Percentiles rank a stretch among this genome's conserved stretches.
These are phyloP conservation scores for Catagonus wagneri DNA, from an alignment of 2,113 vertebrate species.

Conservation along the genomic window DNA sequence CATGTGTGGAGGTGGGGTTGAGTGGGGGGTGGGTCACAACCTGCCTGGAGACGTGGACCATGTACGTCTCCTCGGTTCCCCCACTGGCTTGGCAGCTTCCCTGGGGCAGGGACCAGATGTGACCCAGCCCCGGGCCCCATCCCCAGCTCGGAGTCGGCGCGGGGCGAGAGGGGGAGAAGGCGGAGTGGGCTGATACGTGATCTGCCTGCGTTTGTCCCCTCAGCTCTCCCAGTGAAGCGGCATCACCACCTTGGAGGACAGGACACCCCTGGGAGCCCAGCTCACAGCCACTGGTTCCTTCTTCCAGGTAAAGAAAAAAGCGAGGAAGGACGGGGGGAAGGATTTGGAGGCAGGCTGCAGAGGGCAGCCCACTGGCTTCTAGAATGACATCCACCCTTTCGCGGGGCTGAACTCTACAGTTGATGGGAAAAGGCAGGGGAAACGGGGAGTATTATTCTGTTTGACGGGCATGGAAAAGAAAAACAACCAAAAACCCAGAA, in stretches of 20 bases:
- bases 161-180: neutral
- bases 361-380: neutral
- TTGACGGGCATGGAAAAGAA: neutral
- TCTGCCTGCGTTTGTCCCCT: conserved; percentile 32
- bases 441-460: neutral
- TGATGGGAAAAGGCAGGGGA: neutral
- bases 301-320: conserved; percentile 71
- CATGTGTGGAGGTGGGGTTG: neutral
- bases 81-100: neutral
- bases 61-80: neutral
- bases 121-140: neutral
- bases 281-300: conserved; percentile 23
- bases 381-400: neutral
- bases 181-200: neutral
- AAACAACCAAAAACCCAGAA: neutral
- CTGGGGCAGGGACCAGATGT: neutral
- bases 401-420: neutral
- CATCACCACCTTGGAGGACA: conserved; percentile 17
- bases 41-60: neutral
- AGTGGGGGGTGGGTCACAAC: neutral
- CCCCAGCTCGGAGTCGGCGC: neutral
- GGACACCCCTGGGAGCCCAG: conserved; percentile 32
- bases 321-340: neutral
- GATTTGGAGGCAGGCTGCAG: neutral
- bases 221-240: conserved; percentile 60